Conservation (phyloP, 2,113 vertebrate species). For the Pteropus alecto region DNA sequence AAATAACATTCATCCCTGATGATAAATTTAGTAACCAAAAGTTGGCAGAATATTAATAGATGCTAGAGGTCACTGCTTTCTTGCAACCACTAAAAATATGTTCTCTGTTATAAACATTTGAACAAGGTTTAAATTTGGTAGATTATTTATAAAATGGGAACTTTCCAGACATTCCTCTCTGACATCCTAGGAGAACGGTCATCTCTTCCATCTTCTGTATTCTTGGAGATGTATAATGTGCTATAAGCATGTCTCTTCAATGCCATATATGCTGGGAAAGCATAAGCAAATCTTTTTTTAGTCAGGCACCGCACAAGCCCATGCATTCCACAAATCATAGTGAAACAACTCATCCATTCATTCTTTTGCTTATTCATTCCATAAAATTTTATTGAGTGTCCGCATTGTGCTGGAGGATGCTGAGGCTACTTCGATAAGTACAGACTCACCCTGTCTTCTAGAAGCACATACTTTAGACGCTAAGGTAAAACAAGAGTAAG, state of each 20-base stretch:
- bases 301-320: not conserved
- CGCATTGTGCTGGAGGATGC: not conserved
- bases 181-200: slow-evolving; percentile 49
- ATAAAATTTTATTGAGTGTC: not conserved
- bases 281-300: not conserved
- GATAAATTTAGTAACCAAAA: slow-evolving; percentile 81
- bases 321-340: not conserved
- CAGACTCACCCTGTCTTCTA: not conserved
- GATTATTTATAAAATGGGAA: slow-evolving; percentile 82
- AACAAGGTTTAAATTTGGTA: slow-evolving; percentile 81
- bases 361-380: not conserved
- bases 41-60: slow-evolving; percentile 81
- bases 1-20: slow-evolving; percentile 76
- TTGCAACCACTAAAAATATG: slow-evolving; percentile 83
- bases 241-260: not conserved
- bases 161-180: slow-evolving; percentile 72
- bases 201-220: slow-evolving; percentile 59
- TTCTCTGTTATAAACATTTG: slow-evolving; percentile 78
- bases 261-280: not conserved
- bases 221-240: slow-evolving; percentile 36
- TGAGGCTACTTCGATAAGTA: not conserved
- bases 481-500: not conserved
- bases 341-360: not conserved
- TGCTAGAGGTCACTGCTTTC: slow-evolving; percentile 73
- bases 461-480: not conserved